These are phyloP conservation scores for Oscheius sp. DNA, from an alignment of 2,888 invertebrate species.

Conservation along the genomic window DNA sequence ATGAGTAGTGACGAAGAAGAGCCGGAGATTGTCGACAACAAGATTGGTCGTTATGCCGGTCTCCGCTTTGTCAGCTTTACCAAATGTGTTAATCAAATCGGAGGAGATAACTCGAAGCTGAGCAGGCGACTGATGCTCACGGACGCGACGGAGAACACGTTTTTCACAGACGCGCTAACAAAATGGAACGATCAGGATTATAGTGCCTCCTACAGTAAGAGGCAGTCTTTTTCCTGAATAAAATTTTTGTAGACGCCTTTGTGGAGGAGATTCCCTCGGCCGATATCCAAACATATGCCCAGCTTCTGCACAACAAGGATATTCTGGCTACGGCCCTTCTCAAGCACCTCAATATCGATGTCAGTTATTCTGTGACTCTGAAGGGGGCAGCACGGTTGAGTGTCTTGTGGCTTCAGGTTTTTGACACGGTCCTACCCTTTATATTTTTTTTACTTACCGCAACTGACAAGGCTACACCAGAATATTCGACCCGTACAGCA, in stretches of 20 bases:
- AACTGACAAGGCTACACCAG: too few relatives aligned
- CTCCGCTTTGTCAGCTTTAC: conserved; percentile 41
- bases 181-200: conserved; percentile 87
- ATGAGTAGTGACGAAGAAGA: not conserved
- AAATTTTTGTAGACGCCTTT: conserved; percentile 77
- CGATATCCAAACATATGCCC: conserved; percentile 84
- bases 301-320: conserved; percentile 81
- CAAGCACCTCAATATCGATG: conserved; percentile 82
- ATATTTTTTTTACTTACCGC: too few relatives aligned
- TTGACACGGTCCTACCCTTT: too few relatives aligned
- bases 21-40: not conserved
- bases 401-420: not conserved
- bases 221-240: conserved; percentile 73
- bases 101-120: conserved; percentile 50
- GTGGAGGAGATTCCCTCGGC: conserved; percentile 81
- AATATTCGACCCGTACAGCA: too few relatives aligned
- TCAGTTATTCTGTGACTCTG: conserved; percentile 75
- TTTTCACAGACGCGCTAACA: conserved; percentile 84
- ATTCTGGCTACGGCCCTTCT: conserved; percentile 77
- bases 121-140: conserved; percentile 21
- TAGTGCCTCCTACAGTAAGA: conserved; percentile 83
- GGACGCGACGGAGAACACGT: conserved; percentile 81
- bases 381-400: not conserved
- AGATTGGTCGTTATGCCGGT: too few relatives aligned
- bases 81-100: conserved; percentile 50